Evolutionary conservation across 1,140 invertebrate genomes (phyloP), one percentile per base, ranked within the genome.

Genomic region (Drosophila grimshawi): DNA sequence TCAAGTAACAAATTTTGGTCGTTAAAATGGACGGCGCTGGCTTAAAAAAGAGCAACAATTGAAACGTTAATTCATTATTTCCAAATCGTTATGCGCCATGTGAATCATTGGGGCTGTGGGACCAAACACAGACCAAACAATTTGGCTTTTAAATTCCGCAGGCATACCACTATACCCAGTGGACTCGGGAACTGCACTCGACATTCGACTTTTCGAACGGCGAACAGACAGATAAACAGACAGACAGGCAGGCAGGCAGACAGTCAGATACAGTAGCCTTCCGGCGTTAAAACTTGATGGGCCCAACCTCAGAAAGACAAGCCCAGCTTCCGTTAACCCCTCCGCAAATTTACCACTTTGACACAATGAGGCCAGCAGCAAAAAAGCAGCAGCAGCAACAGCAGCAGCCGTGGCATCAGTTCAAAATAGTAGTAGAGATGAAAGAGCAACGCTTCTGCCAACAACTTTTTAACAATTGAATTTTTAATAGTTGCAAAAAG

Each of bases 61-160:
- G 78, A 35, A 55, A 59, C 68, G 64, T 76, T 81, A 68, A 85
- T 86, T 86, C 82, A 88, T 79, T 86, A 86, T 86, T 86, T 86
- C 70, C 82, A 72, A 69, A 74, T 63, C 63, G 78, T 78, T 78
- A 78, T 53, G 70, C 78, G 78, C 51, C 60, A 65, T 80, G 62
- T 49, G 57, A 11, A 67, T 62, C 60, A 51, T 19, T 29, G 43
- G 45, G 32, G 45, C 4, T 4, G n/a, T n/a, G 39, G 10, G 6
- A n/a, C 5, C 10, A 43, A 80, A 48, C 56, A 45, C n/a, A 61
- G 53, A 62, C n/a, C 78, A 45, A 81, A 73, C 76, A 81, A 76
- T 86, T 86, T 52, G 53, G 49, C 78, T 75, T 86, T 76, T 72
- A 70, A 73, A 70, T 80, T 69, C 51, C 27, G 43, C 41, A 45